phyloP scores from a whole-genome alignment of 2,797 vertebrate species.

The Netta rufina region DNA sequence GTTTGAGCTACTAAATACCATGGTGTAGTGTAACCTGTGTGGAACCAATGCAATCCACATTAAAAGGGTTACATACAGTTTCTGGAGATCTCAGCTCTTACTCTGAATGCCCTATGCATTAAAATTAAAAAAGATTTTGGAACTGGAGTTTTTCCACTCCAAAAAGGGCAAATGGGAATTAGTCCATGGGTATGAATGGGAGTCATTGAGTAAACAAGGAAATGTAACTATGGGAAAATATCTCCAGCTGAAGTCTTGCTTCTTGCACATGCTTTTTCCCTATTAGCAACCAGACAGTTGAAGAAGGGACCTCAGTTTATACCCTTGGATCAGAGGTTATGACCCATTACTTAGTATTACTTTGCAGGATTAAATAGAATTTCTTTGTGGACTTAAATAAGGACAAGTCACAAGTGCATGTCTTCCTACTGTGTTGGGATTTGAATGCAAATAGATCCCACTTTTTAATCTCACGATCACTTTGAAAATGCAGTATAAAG shows the following conservation, averaged over 20 bases:
- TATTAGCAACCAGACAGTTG: neutral
- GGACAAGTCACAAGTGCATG: neutral
- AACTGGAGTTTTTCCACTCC: neutral
- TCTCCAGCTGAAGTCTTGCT: neutral
- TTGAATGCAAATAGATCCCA: neutral
- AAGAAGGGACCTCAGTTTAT: neutral
- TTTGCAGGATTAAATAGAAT: neutral
- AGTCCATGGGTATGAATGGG: neutral
- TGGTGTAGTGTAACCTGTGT: neutral
- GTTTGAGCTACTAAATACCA: neutral
- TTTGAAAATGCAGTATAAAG: neutral
- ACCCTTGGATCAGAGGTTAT: neutral
- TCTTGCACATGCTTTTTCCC: neutral
- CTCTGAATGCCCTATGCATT: neutral
- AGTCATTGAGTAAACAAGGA: neutral
- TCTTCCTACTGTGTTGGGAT: neutral
- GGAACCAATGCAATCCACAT: neutral
- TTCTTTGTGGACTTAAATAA: neutral
- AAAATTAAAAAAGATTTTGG: neutral
- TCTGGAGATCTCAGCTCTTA: neutral
- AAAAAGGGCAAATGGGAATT: neutral
- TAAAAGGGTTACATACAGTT: neutral
- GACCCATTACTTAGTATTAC: neutral
- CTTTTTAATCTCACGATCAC: neutral
- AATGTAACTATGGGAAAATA: neutral